These are phyloP conservation scores for Stegodyphus dumicola DNA, from an alignment of 1,140 invertebrate species.

Conservation along the genomic window DNA sequence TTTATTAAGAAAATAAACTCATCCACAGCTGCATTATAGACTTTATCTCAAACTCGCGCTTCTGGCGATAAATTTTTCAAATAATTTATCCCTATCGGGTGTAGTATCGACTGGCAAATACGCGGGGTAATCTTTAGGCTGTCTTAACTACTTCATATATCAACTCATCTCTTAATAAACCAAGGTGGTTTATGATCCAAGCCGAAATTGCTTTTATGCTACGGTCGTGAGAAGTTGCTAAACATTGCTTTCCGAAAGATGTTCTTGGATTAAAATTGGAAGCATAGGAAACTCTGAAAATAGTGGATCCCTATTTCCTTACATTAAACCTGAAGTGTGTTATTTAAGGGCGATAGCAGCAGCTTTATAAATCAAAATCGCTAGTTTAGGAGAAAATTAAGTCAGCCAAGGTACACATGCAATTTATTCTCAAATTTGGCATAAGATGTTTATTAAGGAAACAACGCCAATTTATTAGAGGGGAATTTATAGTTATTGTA, in stretches of 20 bases:
- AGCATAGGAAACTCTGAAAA: not conserved
- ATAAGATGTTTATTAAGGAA: too few species aligned
- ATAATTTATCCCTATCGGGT: constrained; percentile 30
- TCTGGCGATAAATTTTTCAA: constrained; percentile 17
- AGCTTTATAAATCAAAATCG: not conserved
- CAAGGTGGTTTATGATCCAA: constrained; percentile 25
- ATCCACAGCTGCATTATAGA: too few species aligned
- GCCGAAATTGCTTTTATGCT: constrained; percentile 26
- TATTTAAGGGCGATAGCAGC: not conserved
- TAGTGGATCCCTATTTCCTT: not conserved
- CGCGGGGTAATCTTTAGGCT: constrained; percentile 3
- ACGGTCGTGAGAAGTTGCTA: constrained; percentile 4
- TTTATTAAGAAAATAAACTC: too few species aligned
- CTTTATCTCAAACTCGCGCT: constrained; percentile 7
- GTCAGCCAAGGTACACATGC: too few species aligned
- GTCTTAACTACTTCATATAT: constrained; percentile 26
- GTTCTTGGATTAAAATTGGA: constrained; percentile 23
- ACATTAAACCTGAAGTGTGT: not conserved
- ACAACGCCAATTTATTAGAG: too few species aligned
- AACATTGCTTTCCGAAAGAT: constrained; percentile 8
- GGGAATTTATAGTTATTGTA: too few species aligned
- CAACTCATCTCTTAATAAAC: constrained; percentile 39
- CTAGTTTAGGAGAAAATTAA: too few species aligned
- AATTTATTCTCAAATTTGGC: too few species aligned
- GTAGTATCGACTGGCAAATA: constrained; percentile 21